These are phyloP conservation scores for Nymphalis c-album DNA, from an alignment of 2,888 invertebrate genomes.

Conservation along the genomic window DNA sequence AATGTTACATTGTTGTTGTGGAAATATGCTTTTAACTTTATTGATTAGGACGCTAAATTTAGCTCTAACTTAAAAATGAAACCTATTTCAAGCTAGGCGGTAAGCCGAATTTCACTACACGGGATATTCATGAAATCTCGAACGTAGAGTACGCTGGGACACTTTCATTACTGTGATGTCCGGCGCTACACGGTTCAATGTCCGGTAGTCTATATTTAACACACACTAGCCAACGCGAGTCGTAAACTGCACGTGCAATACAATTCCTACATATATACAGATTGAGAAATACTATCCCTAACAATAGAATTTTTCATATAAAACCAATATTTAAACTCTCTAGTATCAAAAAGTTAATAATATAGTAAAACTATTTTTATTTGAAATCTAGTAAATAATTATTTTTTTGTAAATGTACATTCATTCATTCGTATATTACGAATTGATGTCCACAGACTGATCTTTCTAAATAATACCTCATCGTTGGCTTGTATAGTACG, in stretches of 20 bases:
- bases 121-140: conserved; percentile 64
- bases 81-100: conserved; percentile 14
- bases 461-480: background rate
- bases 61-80: background rate
- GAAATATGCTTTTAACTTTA: too few species aligned
- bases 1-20: too few species aligned
- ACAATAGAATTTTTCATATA: background rate
- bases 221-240: conserved; percentile 50
- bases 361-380: too few species aligned
- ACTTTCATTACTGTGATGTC: conserved; percentile 75
- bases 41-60: too few species aligned
- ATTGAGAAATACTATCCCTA: conserved; percentile 2
- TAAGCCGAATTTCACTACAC: conserved; percentile 18
- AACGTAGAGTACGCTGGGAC: conserved; percentile 45
- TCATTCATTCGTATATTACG: background rate
- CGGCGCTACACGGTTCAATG: conserved; percentile 73
- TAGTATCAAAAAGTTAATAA: background rate
- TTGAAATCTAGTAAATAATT: too few species aligned
- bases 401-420: background rate
- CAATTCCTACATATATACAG: conserved; percentile 45
- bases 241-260: conserved; percentile 53
- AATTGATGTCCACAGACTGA: background rate
- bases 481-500: conserved; percentile 3
- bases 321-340: background rate
- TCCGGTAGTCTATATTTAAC: conserved; percentile 78